Percentiles rank a stretch among this genome's conserved stretches.
These are phyloP conservation scores for Apis cerana DNA, from an alignment of 1,140 invertebrate species.

Conservation along the genomic window DNA sequence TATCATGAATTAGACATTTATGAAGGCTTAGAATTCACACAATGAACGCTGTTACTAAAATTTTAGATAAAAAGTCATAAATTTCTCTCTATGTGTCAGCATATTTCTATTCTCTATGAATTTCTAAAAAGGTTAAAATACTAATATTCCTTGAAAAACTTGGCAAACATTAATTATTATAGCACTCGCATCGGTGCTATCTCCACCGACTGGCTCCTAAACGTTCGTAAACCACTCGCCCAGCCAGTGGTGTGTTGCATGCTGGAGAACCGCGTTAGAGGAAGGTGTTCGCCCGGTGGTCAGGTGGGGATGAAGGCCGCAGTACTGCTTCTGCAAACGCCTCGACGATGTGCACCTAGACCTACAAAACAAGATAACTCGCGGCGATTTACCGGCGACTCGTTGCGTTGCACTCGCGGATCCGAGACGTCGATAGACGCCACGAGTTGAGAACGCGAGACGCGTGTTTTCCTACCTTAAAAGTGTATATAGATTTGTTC, in stretches of 20 bases:
- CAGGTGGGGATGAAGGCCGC: slow-evolving; percentile 73
- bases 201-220: no score
- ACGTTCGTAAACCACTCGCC: not conserved
- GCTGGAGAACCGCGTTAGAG: slow-evolving; percentile 43
- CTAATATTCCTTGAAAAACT: no score
- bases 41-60: no score
- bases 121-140: no score
- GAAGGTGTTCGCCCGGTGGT: slow-evolving; percentile 49
- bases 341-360: slow-evolving; percentile 68
- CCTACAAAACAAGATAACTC: slow-evolving; percentile 69
- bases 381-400: slow-evolving; percentile 47
- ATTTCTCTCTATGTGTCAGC: no score
- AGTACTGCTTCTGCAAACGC: slow-evolving; percentile 41
- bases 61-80: no score
- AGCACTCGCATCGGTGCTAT: no score
- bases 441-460: no score
- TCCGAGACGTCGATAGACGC: not conserved
- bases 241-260: not conserved
- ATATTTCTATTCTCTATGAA: no score
- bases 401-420: slow-evolving; percentile 4
- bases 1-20: no score
- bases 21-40: no score
- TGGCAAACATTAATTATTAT: no score
- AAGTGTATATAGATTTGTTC: not conserved
- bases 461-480: not conserved